phyloP scores from a whole-genome alignment of 2,113 vertebrate genomes.

The Dicentrarchus labrax region DNA sequence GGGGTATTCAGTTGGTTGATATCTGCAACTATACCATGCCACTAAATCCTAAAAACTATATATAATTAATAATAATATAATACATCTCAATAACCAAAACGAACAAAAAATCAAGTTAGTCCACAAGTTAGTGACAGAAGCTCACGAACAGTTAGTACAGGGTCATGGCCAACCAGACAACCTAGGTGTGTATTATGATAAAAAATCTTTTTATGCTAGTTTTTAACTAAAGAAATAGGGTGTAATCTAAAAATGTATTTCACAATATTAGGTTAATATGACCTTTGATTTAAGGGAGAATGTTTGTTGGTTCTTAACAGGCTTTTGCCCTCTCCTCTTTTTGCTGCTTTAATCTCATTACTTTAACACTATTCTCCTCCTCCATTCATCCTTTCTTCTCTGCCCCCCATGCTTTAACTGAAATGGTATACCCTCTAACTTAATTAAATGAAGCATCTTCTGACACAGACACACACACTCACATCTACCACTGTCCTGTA shows the following conservation, averaged over 20 bases:
- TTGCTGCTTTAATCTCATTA: slow-evolving; percentile 63
- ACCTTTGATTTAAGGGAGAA: neutral
- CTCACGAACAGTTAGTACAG: neutral
- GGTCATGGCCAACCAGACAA: neutral
- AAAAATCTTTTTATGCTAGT: neutral
- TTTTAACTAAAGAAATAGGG: neutral
- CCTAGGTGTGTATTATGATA: neutral
- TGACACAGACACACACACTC: slow-evolving; percentile 22
- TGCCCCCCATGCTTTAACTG: slow-evolving; percentile 48
- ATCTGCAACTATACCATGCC: no score
- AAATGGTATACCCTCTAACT: slow-evolving; percentile 68
- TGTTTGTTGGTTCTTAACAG: slow-evolving; percentile 6
- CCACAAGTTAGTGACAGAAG: neutral
- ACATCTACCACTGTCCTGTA: slow-evolving; percentile 14
- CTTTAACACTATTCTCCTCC: slow-evolving; percentile 57
- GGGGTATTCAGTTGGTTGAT: no score
- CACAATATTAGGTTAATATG: neutral
- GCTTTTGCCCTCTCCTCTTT: neutral
- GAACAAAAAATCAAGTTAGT: no score
- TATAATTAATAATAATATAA: no score
- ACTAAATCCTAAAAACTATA: no score
- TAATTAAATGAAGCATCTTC: slow-evolving; percentile 68
- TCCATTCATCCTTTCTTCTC: slow-evolving; percentile 19
- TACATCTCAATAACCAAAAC: neutral
- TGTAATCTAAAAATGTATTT: neutral